Evolutionary conservation across 2,888 invertebrate species (phyloP), one percentile per base, ranked within the genome.

Genomic region (Andricus curvator): DNA sequence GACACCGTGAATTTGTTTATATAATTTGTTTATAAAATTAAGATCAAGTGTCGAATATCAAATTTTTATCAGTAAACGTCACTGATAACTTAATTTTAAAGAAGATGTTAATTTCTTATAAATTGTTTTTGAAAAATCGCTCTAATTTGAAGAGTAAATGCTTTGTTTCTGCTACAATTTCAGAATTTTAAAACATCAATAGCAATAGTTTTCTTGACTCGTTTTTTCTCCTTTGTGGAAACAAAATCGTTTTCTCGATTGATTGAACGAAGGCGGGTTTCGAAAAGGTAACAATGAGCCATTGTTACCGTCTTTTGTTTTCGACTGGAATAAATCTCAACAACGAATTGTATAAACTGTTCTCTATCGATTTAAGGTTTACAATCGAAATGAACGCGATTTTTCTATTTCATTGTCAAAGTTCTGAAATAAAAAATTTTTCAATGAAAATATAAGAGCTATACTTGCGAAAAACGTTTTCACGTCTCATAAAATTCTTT

Each of bases 301-400:
- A 70, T 70, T 70, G 70, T 70, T 70, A 51, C 20, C 33, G 25
- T 70, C 51, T 70, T 70, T 70, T 70, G 70, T 70, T 70, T 70
- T n/a, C 51, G 70, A 51, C 20, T 70, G 20, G 51, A 70, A 70
- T 70, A 70, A 70, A 70, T 70, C 20, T 70, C 51, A 70, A 51
- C 29, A 51, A 51, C 70, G 70, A 33, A 70, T 51, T 70, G 70
- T 70, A 44, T 70, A 48, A 70, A 70, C 29, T 48, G 48, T 17
- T 70, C 51, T 15, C 70, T 4, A 29, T 70, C 70, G 51, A 70
- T 70, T 70, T 70, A 70, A 70, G 25, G 22, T 48, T 48, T 13
- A 25, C 51, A 48, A 51, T 51, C 20, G 70, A 70, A 68, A 68
- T 2, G 67, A 15, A 67, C 2, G 37, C 44, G 22, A 41, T 67